Evolutionary conservation across 2,888 invertebrate species (phyloP).

Genomic region (Clitarchus hookeri): DNA sequence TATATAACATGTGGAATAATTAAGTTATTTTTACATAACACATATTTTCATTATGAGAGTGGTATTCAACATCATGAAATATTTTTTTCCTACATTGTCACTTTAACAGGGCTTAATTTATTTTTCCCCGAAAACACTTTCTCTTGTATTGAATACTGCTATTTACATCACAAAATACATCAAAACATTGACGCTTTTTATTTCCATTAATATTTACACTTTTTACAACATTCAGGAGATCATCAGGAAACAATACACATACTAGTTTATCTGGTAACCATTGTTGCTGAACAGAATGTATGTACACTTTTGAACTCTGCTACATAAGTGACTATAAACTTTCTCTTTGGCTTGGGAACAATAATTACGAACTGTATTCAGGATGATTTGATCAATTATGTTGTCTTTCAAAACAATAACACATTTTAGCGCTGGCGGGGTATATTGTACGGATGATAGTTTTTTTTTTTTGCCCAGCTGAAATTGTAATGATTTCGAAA

Average conservation of each 20-base stretch:
- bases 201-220: not conserved
- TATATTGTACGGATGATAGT: too few relatives aligned
- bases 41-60: too few relatives aligned
- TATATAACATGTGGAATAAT: too few relatives aligned
- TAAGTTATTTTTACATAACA: too few relatives aligned
- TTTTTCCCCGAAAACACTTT: not conserved
- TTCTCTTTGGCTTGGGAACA: not conserved
- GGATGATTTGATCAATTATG: too few relatives aligned
- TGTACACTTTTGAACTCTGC: constrained; percentile 6
- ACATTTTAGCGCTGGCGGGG: too few relatives aligned
- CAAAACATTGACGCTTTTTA: not conserved
- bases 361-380: not conserved
- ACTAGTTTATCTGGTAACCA: constrained; percentile 14
- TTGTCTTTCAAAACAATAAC: too few relatives aligned
- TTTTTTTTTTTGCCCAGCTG: too few relatives aligned
- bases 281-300: not conserved
- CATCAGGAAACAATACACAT: constrained; percentile 1
- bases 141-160: not conserved
- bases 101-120: not conserved
- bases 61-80: too few relatives aligned
- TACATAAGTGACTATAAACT: not conserved
- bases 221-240: not conserved
- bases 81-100: too few relatives aligned
- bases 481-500: too few relatives aligned
- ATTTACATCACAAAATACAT: not conserved